Conservation (phyloP, 2,113 vertebrate species). For the Aptenodytes forsteri region DNA sequence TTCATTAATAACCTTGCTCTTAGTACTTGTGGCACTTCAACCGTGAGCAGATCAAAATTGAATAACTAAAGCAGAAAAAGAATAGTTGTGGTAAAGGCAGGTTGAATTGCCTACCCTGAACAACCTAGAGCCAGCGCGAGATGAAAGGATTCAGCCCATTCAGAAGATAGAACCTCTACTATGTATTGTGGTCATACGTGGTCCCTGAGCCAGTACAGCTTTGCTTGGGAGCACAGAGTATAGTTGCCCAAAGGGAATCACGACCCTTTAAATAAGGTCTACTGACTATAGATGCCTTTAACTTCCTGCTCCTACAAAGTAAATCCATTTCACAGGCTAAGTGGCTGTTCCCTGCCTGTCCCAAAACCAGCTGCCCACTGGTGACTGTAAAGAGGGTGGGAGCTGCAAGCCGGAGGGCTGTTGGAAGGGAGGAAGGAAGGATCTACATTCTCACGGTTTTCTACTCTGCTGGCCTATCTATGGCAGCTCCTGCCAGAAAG, state of each 20-base stretch:
- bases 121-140: not conserved
- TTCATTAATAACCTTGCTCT: not conserved
- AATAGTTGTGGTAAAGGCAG: not conserved
- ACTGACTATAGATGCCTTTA: not conserved
- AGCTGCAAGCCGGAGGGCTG: not conserved
- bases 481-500: not conserved
- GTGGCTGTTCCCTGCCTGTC: not conserved
- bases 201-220: not conserved
- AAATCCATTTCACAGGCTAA: not conserved
- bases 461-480: not conserved
- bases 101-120: not conserved
- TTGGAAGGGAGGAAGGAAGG: not conserved
- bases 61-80: not conserved
- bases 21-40: not conserved
- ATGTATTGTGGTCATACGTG: accelerated
- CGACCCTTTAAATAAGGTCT: not conserved
- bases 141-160: not conserved
- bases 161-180: not conserved
- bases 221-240: not conserved
- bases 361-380: not conserved
- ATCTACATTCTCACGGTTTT: accelerated
- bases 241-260: not conserved
- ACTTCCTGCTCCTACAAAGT: not conserved
- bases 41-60: not conserved
- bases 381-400: not conserved